These are phyloP conservation scores for Sesamia nonagrioides DNA, from an alignment of 1,140 invertebrate species.

Conservation along the genomic window DNA sequence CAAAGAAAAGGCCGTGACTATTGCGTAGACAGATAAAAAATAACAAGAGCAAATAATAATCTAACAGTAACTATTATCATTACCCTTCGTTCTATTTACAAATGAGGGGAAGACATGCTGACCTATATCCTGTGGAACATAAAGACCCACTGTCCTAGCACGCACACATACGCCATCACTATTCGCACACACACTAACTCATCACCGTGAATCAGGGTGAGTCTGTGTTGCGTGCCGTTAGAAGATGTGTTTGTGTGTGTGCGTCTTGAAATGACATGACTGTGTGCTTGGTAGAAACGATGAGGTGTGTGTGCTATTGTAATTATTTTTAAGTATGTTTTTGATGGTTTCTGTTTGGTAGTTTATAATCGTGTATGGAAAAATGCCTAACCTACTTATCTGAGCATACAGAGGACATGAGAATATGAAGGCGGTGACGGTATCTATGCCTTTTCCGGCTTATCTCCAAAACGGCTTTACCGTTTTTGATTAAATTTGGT, in stretches of 20 bases:
- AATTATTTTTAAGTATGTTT: constrained; percentile 38
- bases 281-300: background rate
- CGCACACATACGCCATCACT: background rate
- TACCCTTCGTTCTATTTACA: constrained; percentile 58
- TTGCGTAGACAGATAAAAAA: constrained; percentile 11
- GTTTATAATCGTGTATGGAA: background rate
- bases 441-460: too few species aligned
- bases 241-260: constrained; percentile 35
- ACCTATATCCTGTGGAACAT: constrained; percentile 71
- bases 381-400: too few species aligned
- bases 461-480: too few species aligned
- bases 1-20: constrained; percentile 26
- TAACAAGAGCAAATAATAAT: constrained; percentile 33
- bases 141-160: constrained; percentile 69
- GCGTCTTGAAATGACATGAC: constrained; percentile 25
- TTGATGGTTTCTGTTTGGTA: background rate
- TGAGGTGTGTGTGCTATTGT: background rate
- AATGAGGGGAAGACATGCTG: constrained; percentile 69
- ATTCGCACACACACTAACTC: background rate
- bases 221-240: constrained; percentile 3
- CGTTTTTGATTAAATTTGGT: too few species aligned
- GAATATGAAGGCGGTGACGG: too few species aligned
- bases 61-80: constrained; percentile 33
- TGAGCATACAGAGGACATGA: too few species aligned
- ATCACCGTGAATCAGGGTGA: constrained; percentile 6